Base-by-base conservation (phyloP, 1,140 invertebrate species). In the Achatina immaculata region DNA sequence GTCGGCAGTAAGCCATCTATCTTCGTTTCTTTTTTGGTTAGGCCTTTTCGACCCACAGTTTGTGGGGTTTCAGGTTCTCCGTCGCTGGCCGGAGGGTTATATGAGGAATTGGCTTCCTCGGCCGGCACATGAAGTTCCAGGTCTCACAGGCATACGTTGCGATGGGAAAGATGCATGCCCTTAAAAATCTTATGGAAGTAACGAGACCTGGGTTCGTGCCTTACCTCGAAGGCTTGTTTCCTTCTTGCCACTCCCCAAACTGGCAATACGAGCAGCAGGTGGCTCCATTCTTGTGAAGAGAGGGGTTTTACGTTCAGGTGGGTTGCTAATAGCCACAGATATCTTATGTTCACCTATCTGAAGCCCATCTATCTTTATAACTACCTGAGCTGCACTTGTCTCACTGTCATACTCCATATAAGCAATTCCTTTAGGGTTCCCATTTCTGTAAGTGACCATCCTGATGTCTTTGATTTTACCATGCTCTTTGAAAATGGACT, bases 281-380 rank as follows among this genome's bases (percentile, higher is more conserved):
- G 78, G 14, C 3, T 66, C 62, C 76, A 72, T 21, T 51, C 62
- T 68, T 16, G 43, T 80, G 19, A 24, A 73, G 11, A 83, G 51
- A 69, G 80, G 86, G 43, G 83, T 65, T 81, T 86, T 90, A 42
- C 90, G 85, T 14, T 78, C 93, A n/a, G 96, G 96, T 21, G 96
- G 96, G 83, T 95, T 94, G 88, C 96, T 97, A 78, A 97, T 93
- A 3, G 95, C 95, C 2, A 98, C 96, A 34, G 92, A 93, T 42
- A 98, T 95, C 0, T 90, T 90, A 85, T 94, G 93, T 19, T 94
- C 94, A 0, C 92, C 93, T 40, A 95, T 86, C 38, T 90, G 88
- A 81, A 93, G 92, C 16, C 94, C 95, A 91, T 97, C 94, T 0
- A 94, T 94, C 78, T 94, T 94, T 45, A 94, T 85, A 38, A 96